A percentile compares a stretch with the other conserved stretches of the same genome.
Evolutionary conservation across 2,797 vertebrate species (phyloP).

Genomic region (Xenops minutus): DNA sequence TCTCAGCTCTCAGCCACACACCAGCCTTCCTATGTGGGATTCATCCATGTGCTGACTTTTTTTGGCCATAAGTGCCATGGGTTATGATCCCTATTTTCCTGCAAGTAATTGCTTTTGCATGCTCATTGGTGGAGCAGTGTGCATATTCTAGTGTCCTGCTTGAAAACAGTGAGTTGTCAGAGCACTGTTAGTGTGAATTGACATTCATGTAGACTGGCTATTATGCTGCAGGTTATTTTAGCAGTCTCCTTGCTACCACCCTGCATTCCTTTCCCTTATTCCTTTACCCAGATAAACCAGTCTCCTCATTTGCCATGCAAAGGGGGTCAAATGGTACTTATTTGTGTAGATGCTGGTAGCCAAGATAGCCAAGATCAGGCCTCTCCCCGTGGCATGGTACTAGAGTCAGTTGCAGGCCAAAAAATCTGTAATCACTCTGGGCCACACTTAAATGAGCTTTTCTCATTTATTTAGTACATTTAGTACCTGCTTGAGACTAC

Average conservation of each 20-base stretch:
- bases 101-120: neutral
- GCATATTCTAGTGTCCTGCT: neutral
- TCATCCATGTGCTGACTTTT: neutral
- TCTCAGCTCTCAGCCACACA: neutral
- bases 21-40: neutral
- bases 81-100: neutral
- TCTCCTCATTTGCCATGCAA: neutral
- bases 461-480: neutral
- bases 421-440: neutral
- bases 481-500: neutral
- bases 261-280: neutral
- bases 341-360: neutral
- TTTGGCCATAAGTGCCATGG: neutral
- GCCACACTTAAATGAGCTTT: neutral
- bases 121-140: neutral
- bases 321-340: neutral
- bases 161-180: neutral
- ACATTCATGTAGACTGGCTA: neutral
- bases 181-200: rapidly evolving
- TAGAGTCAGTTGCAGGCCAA: neutral
- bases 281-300: neutral
- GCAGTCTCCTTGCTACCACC: neutral
- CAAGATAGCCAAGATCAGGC: neutral
- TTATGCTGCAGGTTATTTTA: neutral
- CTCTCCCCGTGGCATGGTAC: rapidly evolving